Percentiles rank a stretch among this genome's conserved stretches.
These are phyloP conservation scores for Xestia sexstrigata DNA, from an alignment of 2,888 invertebrate genomes.

Conservation along the genomic window DNA sequence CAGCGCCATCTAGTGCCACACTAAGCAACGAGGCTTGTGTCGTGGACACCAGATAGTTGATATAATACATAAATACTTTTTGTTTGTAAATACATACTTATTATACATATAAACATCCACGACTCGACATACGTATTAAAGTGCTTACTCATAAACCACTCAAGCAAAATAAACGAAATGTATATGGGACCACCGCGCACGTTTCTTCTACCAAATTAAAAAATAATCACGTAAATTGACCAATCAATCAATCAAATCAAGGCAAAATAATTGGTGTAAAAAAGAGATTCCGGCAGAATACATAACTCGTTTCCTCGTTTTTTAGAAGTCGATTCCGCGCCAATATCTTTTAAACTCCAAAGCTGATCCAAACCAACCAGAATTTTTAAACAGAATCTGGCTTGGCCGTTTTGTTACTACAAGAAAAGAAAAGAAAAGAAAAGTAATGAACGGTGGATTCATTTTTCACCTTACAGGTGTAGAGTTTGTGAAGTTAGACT, in stretches of 20 bases:
- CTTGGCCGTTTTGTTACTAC: too few relatives aligned
- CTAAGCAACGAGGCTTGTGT: too few relatives aligned
- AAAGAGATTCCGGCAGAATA: background rate
- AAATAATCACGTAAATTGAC: background rate
- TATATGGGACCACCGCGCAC: background rate
- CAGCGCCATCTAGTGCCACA: too few relatives aligned
- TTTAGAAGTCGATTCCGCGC: background rate
- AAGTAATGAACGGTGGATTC: too few relatives aligned
- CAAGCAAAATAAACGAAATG: background rate
- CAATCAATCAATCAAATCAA: too few relatives aligned
- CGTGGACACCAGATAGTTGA: too few relatives aligned
- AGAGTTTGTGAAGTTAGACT: too few relatives aligned
- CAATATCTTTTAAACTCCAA: background rate
- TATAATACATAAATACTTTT: too few relatives aligned
- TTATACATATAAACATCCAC: too few relatives aligned
- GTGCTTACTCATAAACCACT: background rate
- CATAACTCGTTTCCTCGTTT: background rate
- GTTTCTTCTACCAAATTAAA: background rate
- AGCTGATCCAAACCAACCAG: background rate
- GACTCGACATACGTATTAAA: background rate
- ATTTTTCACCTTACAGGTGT: too few relatives aligned
- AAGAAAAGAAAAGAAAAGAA: too few relatives aligned
- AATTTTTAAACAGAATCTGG: background rate
- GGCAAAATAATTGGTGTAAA: background rate
- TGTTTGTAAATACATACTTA: too few relatives aligned